Evolutionary conservation across 2,113 vertebrate genomes (phyloP), one percentile per base, ranked within the genome.

Genomic region (Cercopithecus mona): DNA sequence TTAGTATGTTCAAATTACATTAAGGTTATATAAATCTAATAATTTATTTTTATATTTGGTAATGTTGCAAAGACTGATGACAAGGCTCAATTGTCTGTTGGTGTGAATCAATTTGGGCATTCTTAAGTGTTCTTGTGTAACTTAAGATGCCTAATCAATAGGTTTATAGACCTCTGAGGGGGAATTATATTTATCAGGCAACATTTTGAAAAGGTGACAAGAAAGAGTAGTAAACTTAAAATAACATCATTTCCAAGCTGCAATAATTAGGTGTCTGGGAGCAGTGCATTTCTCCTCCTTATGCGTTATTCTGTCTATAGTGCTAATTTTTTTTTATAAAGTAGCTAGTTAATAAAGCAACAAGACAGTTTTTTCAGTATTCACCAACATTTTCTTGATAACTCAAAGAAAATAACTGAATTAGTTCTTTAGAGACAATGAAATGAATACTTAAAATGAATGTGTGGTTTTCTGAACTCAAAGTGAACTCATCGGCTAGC

Each of bases 211-310:
- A 95, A 76, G 72, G 76, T 20, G 17, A 93, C 45, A 73, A 93
- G 80, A 84, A 93, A 35, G 61, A 50, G 7, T 66, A 95, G 45
- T 95, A 92, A 97, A 84, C 73, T 88, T 93, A 96, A 94, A 97
- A 93, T 84, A 92, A 61, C 45, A 93, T 27, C 30, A 30, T 20
- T 96, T 72, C 88, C n/a, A 20, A 88, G 61, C 32, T 90, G 5
- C 35, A 57, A 78, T 95, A 95, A 88, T 96, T 80, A 96, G 70
- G 75, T 92, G 86, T 5, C 64, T 81, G 30, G 76, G 57, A 97
- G 55, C 38, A 25, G 88, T 45, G 52, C 17, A 43, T 76, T 90
- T 23, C 27, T 78, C 70, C 1, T 83, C 70, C 72, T 76, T 85
- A 87, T 73, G 55, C 78, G 85, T 93, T 72, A 88, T 97, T 97